Conservation (phyloP, 2,888 invertebrate genomes). For the Junonia oenone region DNA sequence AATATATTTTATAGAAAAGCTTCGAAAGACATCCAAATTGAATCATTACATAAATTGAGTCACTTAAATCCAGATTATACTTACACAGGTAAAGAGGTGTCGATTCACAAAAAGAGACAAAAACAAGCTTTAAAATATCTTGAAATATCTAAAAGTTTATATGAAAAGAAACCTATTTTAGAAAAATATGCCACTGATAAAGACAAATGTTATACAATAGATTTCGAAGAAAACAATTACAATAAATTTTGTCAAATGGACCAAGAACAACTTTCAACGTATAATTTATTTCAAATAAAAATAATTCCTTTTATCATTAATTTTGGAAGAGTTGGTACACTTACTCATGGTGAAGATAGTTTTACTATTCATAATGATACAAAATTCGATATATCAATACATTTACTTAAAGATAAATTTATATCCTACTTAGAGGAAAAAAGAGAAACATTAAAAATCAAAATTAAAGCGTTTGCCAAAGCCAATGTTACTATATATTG, state of each 20-base stretch:
- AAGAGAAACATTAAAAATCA: conserved; percentile 36
- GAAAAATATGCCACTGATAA: conserved; percentile 42
- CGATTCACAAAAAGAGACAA: conserved; percentile 37
- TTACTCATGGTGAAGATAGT: conserved; percentile 48
- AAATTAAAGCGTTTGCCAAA: conserved; percentile 43
- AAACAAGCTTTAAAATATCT: conserved; percentile 41
- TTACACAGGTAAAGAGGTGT: conserved; percentile 45
- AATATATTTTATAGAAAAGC: conserved; percentile 44
- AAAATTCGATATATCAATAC: conserved; percentile 44
- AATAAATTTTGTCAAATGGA: conserved; percentile 45
- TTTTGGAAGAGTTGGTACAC: conserved; percentile 56
- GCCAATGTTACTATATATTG: conserved; percentile 45
- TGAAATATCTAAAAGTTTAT: conserved; percentile 39
- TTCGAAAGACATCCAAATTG: conserved; percentile 35
- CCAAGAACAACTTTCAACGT: conserved; percentile 37
- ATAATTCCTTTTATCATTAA: conserved; percentile 49
- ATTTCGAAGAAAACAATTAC: conserved; percentile 26
- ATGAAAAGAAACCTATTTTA: conserved; percentile 33
- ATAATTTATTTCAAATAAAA: conserved; percentile 49
- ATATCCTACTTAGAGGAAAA: conserved; percentile 50
- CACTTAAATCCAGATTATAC: conserved; percentile 50
- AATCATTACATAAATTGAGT: conserved; percentile 58
- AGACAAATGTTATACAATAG: conserved; percentile 39
- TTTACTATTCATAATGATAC: conserved; percentile 55
- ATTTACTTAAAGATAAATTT: conserved; percentile 42